Conservation (phyloP, 1,140 invertebrate genomes). For the Notospermus geniculatus region DNA sequence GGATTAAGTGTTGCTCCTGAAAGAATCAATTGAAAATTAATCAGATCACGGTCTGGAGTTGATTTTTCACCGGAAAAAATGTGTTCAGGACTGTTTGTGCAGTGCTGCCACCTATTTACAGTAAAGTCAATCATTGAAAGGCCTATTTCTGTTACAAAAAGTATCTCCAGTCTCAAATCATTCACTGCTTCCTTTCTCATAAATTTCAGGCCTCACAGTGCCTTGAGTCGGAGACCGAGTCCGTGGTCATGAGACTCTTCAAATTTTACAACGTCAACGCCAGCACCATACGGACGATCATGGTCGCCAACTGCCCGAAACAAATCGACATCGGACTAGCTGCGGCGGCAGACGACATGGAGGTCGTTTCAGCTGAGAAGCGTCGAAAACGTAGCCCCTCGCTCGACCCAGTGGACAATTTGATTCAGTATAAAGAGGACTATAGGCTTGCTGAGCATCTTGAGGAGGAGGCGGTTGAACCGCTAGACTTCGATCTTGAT, state of each 20-base stretch:
- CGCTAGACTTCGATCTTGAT: too few species aligned
- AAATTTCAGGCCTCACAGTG: constrained; percentile 47
- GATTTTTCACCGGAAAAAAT: too few species aligned
- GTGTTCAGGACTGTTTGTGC: too few species aligned
- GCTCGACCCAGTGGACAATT: not conserved
- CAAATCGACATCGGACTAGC: not conserved
- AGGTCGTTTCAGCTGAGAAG: not conserved
- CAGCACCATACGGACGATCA: constrained; percentile 73
- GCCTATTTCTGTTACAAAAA: too few species aligned
- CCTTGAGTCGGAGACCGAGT: constrained; percentile 74
- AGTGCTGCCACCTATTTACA: too few species aligned
- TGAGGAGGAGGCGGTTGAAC: too few species aligned
- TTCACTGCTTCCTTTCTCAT: constrained; percentile 5
- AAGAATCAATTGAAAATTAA: too few species aligned
- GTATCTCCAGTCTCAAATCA: too few species aligned
- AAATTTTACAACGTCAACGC: constrained; percentile 80
- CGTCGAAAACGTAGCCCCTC: not conserved
- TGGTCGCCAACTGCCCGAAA: constrained; percentile 69
- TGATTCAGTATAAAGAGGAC: constrained; percentile 25
- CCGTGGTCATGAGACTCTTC: constrained; percentile 76
- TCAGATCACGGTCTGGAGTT: too few species aligned
- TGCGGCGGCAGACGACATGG: constrained; percentile 12
- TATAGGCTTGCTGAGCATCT: constrained; percentile 27
- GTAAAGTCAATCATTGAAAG: too few species aligned
- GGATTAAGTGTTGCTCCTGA: too few species aligned